Evolutionary conservation across 2,113 vertebrate species (phyloP).

Genomic region (Carollia perspicillata): DNA sequence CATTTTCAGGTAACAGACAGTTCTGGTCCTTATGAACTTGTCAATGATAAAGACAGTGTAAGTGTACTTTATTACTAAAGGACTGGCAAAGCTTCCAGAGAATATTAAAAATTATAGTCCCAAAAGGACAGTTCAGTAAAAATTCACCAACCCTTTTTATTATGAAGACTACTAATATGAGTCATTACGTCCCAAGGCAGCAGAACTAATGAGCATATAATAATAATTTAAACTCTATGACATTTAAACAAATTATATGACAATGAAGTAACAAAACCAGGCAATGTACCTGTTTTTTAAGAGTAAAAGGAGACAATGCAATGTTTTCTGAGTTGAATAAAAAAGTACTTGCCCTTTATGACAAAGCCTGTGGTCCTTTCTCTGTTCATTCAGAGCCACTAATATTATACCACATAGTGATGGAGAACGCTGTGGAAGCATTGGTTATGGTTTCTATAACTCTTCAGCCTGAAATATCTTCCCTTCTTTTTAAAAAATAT

Average conservation of each 20-base stretch:
- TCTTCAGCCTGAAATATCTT: neutral
- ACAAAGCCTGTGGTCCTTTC: neutral
- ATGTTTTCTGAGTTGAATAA: slow-evolving; percentile 9
- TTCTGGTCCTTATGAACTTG: slow-evolving; percentile 32
- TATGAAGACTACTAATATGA: slow-evolving; percentile 60
- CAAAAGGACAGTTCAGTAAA: slow-evolving; percentile 60
- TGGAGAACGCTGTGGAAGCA: neutral
- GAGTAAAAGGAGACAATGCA: slow-evolving; percentile 8
- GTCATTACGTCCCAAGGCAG: slow-evolving; percentile 59
- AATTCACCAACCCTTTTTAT: slow-evolving; percentile 62
- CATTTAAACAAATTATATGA: slow-evolving; percentile 60
- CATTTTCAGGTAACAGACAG: slow-evolving; percentile 23
- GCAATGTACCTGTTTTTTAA: slow-evolving; percentile 14
- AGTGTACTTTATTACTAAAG: slow-evolving; percentile 11
- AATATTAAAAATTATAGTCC: slow-evolving; percentile 64
- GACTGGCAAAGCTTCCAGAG: slow-evolving; percentile 38
- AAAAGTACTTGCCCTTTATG: neutral
- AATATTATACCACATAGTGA: neutral
- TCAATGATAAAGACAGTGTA: slow-evolving; percentile 9
- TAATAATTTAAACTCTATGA: slow-evolving; percentile 53
- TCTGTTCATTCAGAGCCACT: neutral
- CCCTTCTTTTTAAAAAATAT: no score
- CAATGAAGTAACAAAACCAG: slow-evolving; percentile 45
- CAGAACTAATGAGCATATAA: slow-evolving; percentile 66
- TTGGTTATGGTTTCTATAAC: neutral